Base-by-base conservation (phyloP, 2,888 invertebrate species). In the Laothoe populi region DNA sequence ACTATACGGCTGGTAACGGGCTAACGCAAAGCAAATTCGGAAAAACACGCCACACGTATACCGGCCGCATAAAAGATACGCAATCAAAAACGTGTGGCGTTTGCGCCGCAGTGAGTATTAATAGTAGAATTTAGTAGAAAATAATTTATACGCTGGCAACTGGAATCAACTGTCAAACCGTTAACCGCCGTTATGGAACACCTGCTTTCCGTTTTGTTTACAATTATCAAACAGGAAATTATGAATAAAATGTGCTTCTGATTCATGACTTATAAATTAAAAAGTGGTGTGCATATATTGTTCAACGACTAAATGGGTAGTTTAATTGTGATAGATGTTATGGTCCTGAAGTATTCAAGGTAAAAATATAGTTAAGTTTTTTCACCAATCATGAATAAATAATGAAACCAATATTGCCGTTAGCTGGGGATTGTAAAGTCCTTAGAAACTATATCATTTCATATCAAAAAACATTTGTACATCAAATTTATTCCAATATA, bases 201-300 rank as follows among this genome's bases (percentile, higher is more conserved):
- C 81, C 90, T 91, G 90, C 84, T 75, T 73, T 72, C 68, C 76
- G 70, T 70, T 82, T 85, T 85, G 84, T 87, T 87, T 87, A 83
- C 82, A 66, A 67, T 71, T 66, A 67, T 67, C 23, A 79, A 78
- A 79, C 76, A 68, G 69, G 74, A 79, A 83, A 67, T 80, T 73
- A 79, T 87, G 73, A 86, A 85, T 86, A 72, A 87, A 85, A 84
- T 7, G 62, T 71, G 65, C 65, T 68, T 60, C 68, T 70, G 57
- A 65, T 46, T 21, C 5, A 53, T 13, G 5, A 46, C 26, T 31
- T 35, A 26, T 42, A 31, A 53, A 63, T 63, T 42, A 42, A 62
- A 67, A 65, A 40, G 1, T 46, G 2, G 38, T 13, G 2, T 38
- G 13, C n/a, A 21, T n/a, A 8, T 13, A 19, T 19, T 21, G n/a